Percentiles rank a stretch among this genome's conserved stretches.
Evolutionary conservation across 2,797 vertebrate species (phyloP).

Genomic region (Chloroceryle amazona): DNA sequence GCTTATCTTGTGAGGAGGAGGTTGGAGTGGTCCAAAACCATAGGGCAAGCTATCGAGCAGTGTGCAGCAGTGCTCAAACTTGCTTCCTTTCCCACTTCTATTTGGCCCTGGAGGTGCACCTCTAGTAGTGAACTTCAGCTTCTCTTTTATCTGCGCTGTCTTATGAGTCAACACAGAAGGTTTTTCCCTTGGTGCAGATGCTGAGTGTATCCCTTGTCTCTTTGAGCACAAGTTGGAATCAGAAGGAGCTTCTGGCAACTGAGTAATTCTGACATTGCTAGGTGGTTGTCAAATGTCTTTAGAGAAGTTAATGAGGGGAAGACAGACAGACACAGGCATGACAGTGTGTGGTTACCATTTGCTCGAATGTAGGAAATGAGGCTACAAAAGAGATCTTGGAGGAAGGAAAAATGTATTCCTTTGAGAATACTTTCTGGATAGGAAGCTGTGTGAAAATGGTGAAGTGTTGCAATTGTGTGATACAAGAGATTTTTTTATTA

Average conservation of each 20-base stretch:
- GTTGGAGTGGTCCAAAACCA: not conserved
- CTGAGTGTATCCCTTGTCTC: not conserved
- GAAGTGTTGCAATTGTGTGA: not conserved
- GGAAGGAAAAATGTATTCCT: not conserved
- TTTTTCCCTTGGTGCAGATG: not conserved
- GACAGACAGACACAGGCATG: fast-evolving
- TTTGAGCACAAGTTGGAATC: not conserved
- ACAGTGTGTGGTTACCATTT: not conserved
- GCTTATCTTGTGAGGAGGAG: fast-evolving
- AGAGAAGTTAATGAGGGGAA: not conserved
- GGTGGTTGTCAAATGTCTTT: not conserved
- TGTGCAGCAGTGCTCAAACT: not conserved
- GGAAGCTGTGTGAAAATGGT: not conserved
- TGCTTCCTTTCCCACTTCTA: not conserved
- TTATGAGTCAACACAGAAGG: not conserved
- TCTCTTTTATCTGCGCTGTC: not conserved
- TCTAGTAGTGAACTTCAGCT: not conserved
- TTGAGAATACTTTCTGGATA: not conserved
- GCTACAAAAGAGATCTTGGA: not conserved
- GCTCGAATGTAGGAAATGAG: not conserved
- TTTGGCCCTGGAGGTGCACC: not conserved
- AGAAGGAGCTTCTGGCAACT: not conserved
- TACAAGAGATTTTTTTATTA: not conserved
- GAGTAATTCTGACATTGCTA: not conserved
- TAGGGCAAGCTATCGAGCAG: not conserved